phyloP scores from a whole-genome alignment of 2,113 vertebrate species.

The Hymenochirus boettgeri region DNA sequence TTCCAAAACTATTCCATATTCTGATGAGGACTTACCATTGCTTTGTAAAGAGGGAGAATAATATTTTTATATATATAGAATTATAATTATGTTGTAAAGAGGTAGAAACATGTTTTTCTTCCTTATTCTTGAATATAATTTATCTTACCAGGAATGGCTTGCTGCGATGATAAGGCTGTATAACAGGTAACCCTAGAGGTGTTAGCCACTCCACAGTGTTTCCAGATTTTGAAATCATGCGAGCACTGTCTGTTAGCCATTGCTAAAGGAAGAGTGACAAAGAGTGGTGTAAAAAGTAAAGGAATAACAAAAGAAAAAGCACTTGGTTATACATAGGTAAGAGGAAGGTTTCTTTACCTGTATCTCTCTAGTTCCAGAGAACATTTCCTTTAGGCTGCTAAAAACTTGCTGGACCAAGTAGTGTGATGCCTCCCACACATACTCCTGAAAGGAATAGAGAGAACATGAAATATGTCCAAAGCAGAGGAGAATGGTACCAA shows the following conservation, averaged over 20 bases:
- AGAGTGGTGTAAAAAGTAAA: neutral
- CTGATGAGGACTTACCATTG: too few relatives aligned
- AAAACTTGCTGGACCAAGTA: conserved; percentile 87
- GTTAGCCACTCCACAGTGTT: conserved; percentile 90
- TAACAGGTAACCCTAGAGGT: conserved; percentile 80
- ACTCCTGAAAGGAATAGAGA: conserved; percentile 60
- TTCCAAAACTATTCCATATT: too few relatives aligned
- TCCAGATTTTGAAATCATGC: conserved; percentile 79
- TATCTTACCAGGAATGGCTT: conserved; percentile 64
- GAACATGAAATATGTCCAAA: neutral
- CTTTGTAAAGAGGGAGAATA: too few relatives aligned
- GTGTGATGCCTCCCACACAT: conserved; percentile 84
- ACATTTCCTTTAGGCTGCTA: conserved; percentile 86
- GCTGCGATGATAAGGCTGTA: conserved; percentile 85
- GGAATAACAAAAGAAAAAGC: neutral
- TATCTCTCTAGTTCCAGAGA: conserved; percentile 86
- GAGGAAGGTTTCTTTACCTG: conserved; percentile 68
- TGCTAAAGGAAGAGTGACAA: conserved; percentile 60
- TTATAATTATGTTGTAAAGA: too few relatives aligned
- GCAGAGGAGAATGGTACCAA: too few relatives aligned
- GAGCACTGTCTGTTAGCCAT: conserved; percentile 89
- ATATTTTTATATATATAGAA: too few relatives aligned
- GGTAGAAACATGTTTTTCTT: too few relatives aligned
- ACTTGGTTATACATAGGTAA: too few relatives aligned
- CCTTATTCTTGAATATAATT: too few relatives aligned